Base-by-base conservation (phyloP, 2,888 invertebrate species). In the Geophilus truncorum region DNA sequence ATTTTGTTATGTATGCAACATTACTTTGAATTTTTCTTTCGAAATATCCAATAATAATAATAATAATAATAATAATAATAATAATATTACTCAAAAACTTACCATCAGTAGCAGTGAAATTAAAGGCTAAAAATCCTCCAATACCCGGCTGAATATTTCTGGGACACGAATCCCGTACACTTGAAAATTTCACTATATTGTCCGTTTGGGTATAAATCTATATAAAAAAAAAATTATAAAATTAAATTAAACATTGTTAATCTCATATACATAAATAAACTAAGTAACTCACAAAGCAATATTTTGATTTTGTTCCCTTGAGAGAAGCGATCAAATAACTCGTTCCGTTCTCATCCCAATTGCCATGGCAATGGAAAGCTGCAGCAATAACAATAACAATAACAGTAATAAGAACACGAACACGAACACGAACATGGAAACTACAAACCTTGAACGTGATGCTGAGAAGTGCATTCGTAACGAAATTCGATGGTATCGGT, bases 401-500 rank as follows among this genome's bases (percentile, higher is more conserved):
- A n/a, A 80, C 23, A 80, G 9, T 5, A 76, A 76, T 76, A 28
- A 12, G 23, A 12, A 25, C 7, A 32, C n/a, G 4, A 10, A 28
- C 18, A 76, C 75, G n/a, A 21, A 30, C 28, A 12, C 12, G 9
- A 28, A 21, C 5, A 25, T 28, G 15, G 21, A 5, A 28, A 21
- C 7, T 12, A 25, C 12, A 28, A 75, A 25, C 93, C 91, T 85
- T 92, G 92, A 83, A 92, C 90, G 82, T 91, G 87, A 85, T 92
- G 91, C 81, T 90, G 90, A 84, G 91, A 90, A 82, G 91, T 90
- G 88, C 93, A 93, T 82, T 90, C 80, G 34, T 80, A 80, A 18
- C 83, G 84, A 75, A 85, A 84, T 78, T 93, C 93, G 91, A 94
- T 92, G 82, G 92, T 92, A 87, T 93, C 93, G 82, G 90, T 90